Evolutionary conservation across 2,888 invertebrate genomes (phyloP), one percentile per base, ranked within the genome.

Genomic region (Nezara viridula): DNA sequence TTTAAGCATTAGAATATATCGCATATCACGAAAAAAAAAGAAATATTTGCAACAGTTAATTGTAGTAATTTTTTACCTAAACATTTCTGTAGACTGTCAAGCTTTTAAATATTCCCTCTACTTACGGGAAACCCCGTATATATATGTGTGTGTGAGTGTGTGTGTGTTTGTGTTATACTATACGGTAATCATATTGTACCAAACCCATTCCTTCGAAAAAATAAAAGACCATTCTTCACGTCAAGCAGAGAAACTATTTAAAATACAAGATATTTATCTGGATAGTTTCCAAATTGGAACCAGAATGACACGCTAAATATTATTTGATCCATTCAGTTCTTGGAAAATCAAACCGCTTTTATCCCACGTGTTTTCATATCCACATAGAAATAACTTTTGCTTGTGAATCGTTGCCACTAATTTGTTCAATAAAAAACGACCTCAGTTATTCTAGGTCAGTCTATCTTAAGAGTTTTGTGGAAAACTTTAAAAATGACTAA

Each of bases 291-390:
- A 73, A 73, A 73, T 73, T 73, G 66, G 66, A 73, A 73, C 66
- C 7, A 37, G 37, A 73, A 73, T 73, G 66, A 37, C 66, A 37
- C 37, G 66, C 66, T 73, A 73, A 73, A 73, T 73, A 73, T 73
- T 73, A 37, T 37, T 73, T 37, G 19, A 37, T 24, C 66, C 66
- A 73, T 73, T 73, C 32, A 73, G 32, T 73, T 73, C 66, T 73
- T 19, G 66, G 66, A 73, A 60, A 73, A 73, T 73, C 66, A 21
- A 73, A 73, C 66, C 21, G 37, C 66, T 37, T 19, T 66, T 32
- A 5, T 73, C 32, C 32, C 16, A 9, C n/a, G n/a, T 73, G 66
- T 73, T 37, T 73, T 73, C 27, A 37, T 73, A 73, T 16, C 32
- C 9, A 7, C 66, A 5, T 37, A 37, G 32, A 73, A 37, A 73